Percentiles rank a stretch among this genome's conserved stretches.
These are phyloP conservation scores for Gobio occitaniae DNA, from an alignment of 2,797 vertebrate species.

Conservation along the genomic window DNA sequence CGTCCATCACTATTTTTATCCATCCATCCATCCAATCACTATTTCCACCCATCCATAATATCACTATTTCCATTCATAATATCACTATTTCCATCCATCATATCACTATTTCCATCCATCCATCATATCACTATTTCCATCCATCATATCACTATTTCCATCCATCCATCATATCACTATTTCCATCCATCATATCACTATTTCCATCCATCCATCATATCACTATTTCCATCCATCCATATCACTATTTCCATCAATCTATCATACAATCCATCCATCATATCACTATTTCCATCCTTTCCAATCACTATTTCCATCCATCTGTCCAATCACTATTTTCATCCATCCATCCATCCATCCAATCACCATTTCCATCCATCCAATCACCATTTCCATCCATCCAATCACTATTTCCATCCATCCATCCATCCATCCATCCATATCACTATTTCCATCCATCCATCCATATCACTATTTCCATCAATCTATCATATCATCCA, in stretches of 20 bases:
- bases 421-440: background rate
- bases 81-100: no score
- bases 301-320: background rate
- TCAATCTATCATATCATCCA: no score
- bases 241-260: background rate
- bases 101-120: no score
- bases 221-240: background rate
- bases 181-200: no score
- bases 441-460: background rate
- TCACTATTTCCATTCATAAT: background rate
- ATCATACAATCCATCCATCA: no score
- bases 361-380: background rate
- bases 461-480: background rate
- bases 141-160: no score
- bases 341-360: background rate
- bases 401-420: background rate
- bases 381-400: no score
- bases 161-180: no score
- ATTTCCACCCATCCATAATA: background rate
- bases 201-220: background rate
- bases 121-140: no score
- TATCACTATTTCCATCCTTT: no score
- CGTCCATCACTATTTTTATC: background rate
- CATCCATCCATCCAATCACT: background rate
- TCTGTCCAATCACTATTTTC: background rate